Base-by-base conservation (phyloP, 2,888 invertebrate species). In the Dryocosmus kuriphilus region DNA sequence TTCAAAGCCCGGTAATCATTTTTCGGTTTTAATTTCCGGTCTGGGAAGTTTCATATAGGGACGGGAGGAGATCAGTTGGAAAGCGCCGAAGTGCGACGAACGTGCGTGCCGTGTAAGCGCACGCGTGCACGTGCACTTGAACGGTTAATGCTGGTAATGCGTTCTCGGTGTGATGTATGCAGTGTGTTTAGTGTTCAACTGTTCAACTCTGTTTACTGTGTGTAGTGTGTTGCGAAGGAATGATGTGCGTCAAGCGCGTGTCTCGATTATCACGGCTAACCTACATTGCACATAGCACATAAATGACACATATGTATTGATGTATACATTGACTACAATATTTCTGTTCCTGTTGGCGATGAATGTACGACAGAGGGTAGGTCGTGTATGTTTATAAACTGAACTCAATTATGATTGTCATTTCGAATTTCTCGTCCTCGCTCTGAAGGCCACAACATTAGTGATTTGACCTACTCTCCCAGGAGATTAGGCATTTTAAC, bases 21-120 rank as follows among this genome's bases (percentile, higher is more conserved):
- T 67, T 67, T 67, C 46, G 67, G 67, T 67, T 67, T 67, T 67
- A 67, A 67, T 67, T 67, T 67, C 67, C 67, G 67, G 27, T 67
- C 67, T 67, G 19, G 67, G 67, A 67, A 67, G 67, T 67, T 67
- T 46, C 41, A 51, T n/a, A 51, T 11, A 27, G 16, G 67, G 24
- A 27, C 27, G 46, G 38, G 27, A 41, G 63, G 41, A 14, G 14
- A 9, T 27, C 67, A 67, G 67, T 67, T 67, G 67, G 67, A 67
- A 46, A 46, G 67, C 67, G 67, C 46, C n/a, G n/a, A 27, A 67
- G 67, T 67, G 67, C 67, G 67, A 67, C 38, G 67, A 30, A 41
- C 67, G 67, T 67, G 67, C 67, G 67, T 67, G 67, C 46, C 38
- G 16, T 67, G 67, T 41, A 7, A n/a, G 51, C n/a, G 24, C 38